phyloP scores from a whole-genome alignment of 1,140 invertebrate species.

The Leptinotarsa lineolata region DNA sequence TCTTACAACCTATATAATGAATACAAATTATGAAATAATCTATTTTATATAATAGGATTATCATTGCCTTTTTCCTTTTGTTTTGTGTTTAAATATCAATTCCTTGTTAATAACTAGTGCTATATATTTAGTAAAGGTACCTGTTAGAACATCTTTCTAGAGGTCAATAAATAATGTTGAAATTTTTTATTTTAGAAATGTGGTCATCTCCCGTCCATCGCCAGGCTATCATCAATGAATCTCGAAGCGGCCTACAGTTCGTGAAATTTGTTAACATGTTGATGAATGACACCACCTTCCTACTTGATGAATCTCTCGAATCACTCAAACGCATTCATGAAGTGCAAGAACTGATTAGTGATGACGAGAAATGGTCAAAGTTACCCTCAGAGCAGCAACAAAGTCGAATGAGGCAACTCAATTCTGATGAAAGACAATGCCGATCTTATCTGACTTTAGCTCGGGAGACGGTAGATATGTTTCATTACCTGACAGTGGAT shows the following conservation, averaged over 20 bases:
- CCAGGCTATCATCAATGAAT: conserved; percentile 79
- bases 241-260: conserved; percentile 87
- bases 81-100: no score
- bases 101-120: no score
- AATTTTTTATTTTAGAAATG: conserved; percentile 45
- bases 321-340: conserved; percentile 95
- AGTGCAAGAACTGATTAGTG: conserved; percentile 83
- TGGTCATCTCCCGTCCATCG: conserved; percentile 59
- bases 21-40: no score
- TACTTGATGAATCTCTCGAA: conserved; percentile 94
- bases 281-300: conserved; percentile 98
- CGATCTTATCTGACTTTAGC: conserved; percentile 93
- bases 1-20: no score
- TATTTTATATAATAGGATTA: no score
- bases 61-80: no score
- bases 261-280: conserved; percentile 98
- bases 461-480: conserved; percentile 96
- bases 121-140: background rate
- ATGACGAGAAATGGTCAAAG: conserved; percentile 68
- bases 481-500: conserved; percentile 93
- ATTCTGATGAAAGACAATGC: conserved; percentile 91
- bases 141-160: background rate
- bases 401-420: conserved; percentile 75
- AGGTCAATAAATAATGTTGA: no score
- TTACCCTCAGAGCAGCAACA: conserved; percentile 76